phyloP scores from a whole-genome alignment of 1,140 invertebrate genomes.

The Atopsyche davidsoni region DNA sequence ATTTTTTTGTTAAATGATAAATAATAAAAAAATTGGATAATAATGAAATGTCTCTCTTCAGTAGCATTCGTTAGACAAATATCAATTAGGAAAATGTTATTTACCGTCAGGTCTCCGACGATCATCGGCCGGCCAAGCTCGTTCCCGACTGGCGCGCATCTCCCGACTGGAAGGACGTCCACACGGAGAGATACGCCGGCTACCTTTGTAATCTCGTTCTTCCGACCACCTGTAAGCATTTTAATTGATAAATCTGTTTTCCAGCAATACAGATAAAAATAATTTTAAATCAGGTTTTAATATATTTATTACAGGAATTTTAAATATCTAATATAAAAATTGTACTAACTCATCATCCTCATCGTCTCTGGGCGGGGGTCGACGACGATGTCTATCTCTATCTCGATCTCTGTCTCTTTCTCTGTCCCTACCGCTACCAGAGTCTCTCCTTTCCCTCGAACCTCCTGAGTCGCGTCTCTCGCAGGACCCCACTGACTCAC shows the following conservation, averaged over 20 bases:
- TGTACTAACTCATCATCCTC: slow-evolving; percentile 48
- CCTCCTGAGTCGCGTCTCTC: slow-evolving; percentile 47
- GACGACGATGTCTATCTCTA: slow-evolving; percentile 38
- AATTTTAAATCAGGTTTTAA: no score
- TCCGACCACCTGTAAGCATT: slow-evolving; percentile 28
- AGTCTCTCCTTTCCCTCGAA: slow-evolving; percentile 42
- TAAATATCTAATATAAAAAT: no score
- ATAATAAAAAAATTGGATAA: no score
- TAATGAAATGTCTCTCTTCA: no score
- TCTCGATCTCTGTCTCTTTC: slow-evolving; percentile 41
- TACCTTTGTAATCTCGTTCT: slow-evolving; percentile 17
- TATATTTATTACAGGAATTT: slow-evolving; percentile 1
- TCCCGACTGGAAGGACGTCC: slow-evolving; percentile 21
- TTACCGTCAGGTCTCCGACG: slow-evolving; percentile 27
- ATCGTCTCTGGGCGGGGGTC: slow-evolving; percentile 41
- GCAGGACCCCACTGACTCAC: slow-evolving; percentile 46
- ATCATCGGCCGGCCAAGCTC: slow-evolving; percentile 23
- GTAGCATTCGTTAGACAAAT: no score
- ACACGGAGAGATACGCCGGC: slow-evolving; percentile 20
- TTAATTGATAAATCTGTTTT: no score
- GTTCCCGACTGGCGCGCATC: slow-evolving; percentile 11
- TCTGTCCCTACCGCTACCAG: slow-evolving; percentile 41
- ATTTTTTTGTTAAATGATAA: no score
- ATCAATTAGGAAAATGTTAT: not conserved
- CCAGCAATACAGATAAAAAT: no score